Conservation (phyloP, 2,888 invertebrate species). For the Octodonta nipae region DNA sequence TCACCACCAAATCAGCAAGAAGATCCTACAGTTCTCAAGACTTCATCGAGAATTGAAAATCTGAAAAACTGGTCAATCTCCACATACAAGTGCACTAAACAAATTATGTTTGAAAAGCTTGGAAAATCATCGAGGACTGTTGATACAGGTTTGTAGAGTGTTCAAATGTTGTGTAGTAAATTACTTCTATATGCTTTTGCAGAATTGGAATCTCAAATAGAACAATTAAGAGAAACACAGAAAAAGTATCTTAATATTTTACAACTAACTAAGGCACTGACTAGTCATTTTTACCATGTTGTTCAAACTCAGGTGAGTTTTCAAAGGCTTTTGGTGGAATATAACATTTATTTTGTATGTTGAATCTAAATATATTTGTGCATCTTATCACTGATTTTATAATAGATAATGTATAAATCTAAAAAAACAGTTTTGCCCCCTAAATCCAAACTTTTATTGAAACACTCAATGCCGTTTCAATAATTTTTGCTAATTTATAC, state of each 20-base stretch:
- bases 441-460: too few species aligned
- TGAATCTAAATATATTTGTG: too few species aligned
- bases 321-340: too few species aligned
- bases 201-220: constrained; percentile 90
- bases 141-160: constrained; percentile 63
- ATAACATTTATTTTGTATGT: too few species aligned
- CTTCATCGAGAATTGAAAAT: constrained; percentile 75
- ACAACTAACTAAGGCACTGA: constrained; percentile 70
- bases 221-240: constrained; percentile 83
- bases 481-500: too few species aligned
- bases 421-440: too few species aligned
- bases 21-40: constrained; percentile 49
- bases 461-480: too few species aligned
- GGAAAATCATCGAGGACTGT: constrained; percentile 86
- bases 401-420: too few species aligned
- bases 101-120: constrained; percentile 88
- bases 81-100: constrained; percentile 95
- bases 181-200: constrained; percentile 21
- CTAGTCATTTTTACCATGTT: constrained; percentile 78
- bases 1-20: constrained; percentile 40
- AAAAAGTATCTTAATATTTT: constrained; percentile 80
- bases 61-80: constrained; percentile 95
- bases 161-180: background rate
- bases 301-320: constrained; percentile 58
- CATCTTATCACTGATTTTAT: too few species aligned